Evolutionary conservation across 2,113 vertebrate species (phyloP).

Genomic region (Saiga tatarica): DNA sequence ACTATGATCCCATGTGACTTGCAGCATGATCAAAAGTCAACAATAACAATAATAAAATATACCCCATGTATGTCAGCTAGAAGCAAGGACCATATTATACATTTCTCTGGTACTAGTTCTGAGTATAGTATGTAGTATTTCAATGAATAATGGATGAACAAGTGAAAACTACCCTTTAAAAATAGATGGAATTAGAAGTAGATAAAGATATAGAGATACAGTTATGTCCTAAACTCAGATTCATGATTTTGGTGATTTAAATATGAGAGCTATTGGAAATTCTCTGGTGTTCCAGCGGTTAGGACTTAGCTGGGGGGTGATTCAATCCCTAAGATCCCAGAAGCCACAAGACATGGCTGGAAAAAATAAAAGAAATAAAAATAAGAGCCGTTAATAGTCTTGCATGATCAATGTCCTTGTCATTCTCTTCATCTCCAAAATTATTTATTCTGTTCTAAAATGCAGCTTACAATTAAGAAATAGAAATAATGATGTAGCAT

Average conservation of each 20-base stretch:
- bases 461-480: neutral
- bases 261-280: neutral
- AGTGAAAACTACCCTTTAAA: neutral
- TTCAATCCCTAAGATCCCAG: neutral
- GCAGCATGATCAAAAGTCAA: neutral
- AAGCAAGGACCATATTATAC: neutral
- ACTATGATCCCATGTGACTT: neutral
- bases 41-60: neutral
- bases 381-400: neutral
- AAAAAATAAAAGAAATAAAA: neutral
- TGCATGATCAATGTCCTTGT: neutral
- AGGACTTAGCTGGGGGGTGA: neutral
- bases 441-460: neutral
- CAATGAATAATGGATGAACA: neutral
- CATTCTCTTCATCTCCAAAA: neutral
- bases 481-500: neutral
- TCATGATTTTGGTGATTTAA: neutral
- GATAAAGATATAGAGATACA: neutral
- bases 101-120: neutral
- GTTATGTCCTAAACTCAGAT: neutral
- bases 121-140: neutral
- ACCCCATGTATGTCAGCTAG: neutral
- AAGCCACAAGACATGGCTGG: neutral
- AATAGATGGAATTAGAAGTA: neutral
- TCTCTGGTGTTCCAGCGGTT: neutral